Evolutionary conservation across 2,888 invertebrate genomes (phyloP).

Genomic region (Labia minor): DNA sequence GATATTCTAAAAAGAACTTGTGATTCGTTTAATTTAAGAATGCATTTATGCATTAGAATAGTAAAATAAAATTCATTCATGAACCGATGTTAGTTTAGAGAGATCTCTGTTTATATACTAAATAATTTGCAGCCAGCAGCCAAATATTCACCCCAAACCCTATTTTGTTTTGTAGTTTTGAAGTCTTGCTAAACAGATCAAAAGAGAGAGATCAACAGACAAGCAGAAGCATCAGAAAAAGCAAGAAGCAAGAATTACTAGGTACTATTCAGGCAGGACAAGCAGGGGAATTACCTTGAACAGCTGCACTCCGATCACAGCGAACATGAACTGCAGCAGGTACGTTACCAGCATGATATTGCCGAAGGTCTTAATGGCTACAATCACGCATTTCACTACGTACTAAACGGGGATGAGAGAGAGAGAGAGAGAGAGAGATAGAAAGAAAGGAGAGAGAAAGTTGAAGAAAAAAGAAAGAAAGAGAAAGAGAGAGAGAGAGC

Average conservation of each 20-base stretch:
- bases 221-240: neutral
- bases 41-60: neutral
- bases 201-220: neutral
- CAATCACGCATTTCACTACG: conserved; percentile 99
- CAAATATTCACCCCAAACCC: neutral
- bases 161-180: neutral
- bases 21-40: neutral
- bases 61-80: neutral
- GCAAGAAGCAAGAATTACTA: neutral
- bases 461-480: conserved; percentile 24
- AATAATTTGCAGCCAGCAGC: neutral
- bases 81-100: neutral
- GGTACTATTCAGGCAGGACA: conserved; percentile 14
- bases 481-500: conserved; percentile 31
- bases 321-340: conserved; percentile 99
- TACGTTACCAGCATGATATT: conserved; percentile 99
- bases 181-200: neutral
- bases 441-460: conserved; percentile 24
- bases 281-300: conserved; percentile 71
- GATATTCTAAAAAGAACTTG: neutral
- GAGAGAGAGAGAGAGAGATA: conserved; percentile 32
- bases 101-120: neutral
- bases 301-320: conserved; percentile 99
- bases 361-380: conserved; percentile 97
- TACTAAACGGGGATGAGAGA: conserved; percentile 56